Evolutionary conservation across 2,888 invertebrate genomes (phyloP), one percentile per base, ranked within the genome.

Genomic region (Drosophila borborema): DNA sequence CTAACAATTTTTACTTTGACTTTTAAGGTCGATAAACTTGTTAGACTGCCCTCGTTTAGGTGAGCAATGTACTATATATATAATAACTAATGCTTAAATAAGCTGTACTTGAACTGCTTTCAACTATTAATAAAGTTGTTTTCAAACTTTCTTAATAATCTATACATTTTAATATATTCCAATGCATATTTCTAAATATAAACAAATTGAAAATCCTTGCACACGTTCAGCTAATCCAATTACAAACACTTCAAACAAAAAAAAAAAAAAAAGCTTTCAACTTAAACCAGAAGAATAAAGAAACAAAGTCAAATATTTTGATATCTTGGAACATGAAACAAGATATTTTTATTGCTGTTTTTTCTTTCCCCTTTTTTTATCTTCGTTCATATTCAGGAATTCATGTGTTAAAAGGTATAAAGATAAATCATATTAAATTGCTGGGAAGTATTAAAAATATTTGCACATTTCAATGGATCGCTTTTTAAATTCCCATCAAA

Each of bases 391-490:
- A 23, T 54, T 23, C n/a, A 48, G 55, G 40, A 34, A 36, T 54
- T 31, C 46, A 28, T 41, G 16, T 66, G 40, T 36, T 66, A 28
- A 31, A 20, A 59, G 48, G 48, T 48, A 48, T 14, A 20, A 38
- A 53, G 31, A 31, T 63, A 65, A 58, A 59, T 68, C n/a, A 55
- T 55, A 51, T 40, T 62, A 20, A 45, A 56, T 56, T 23, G 54
- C 48, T 54, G 23, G 9, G 7, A 49, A 64, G 55, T 51, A 51
- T 64, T 51, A 20, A 36, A 64, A 48, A 69, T 49, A 69, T 45
- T 43, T 55, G 43, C 45, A 28, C 53, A 34, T 40, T 46, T 66
- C 34, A 46, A 41, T 36, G 40, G 67, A 31, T 18, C 8, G 64
- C 41, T 16, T 18, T 41, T 65, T 56, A 28, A 20, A 40, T 60